These are phyloP conservation scores for Bombus polaris DNA, from an alignment of 1,140 invertebrate genomes.

Conservation along the genomic window DNA sequence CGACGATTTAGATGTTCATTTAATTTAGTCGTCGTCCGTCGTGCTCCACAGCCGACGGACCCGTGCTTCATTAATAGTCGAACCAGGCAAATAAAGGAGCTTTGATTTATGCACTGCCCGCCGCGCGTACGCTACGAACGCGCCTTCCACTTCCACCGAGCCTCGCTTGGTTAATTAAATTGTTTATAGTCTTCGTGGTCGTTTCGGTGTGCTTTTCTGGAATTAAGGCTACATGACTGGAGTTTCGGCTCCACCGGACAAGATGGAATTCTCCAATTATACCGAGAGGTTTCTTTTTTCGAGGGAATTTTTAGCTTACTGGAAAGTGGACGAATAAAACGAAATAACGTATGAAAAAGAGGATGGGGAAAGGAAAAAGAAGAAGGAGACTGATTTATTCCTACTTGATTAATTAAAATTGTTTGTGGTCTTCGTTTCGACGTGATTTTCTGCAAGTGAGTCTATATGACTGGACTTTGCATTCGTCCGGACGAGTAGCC, in stretches of 20 bases:
- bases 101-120: constrained; percentile 61
- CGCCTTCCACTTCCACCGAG: constrained; percentile 8
- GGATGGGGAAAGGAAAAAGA: neutral
- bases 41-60: constrained; percentile 35
- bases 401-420: too few relatives aligned
- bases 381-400: too few relatives aligned
- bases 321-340: neutral
- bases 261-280: constrained; percentile 5
- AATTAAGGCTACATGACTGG: constrained; percentile 29
- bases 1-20: constrained; percentile 70
- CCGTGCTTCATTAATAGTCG: constrained; percentile 64
- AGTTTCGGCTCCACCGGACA: neutral
- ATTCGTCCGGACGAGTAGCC: too few relatives aligned
- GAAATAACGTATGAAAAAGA: neutral
- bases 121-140: constrained; percentile 35
- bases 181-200: constrained; percentile 42
- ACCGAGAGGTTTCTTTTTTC: neutral
- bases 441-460: too few relatives aligned
- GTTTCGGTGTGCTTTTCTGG: constrained; percentile 31
- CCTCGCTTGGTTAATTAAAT: constrained; percentile 44
- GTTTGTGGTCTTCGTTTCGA: too few relatives aligned
- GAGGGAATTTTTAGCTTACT: neutral
- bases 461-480: too few relatives aligned
- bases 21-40: constrained; percentile 67
- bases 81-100: constrained; percentile 52